phyloP scores from a whole-genome alignment of 2,888 invertebrate species.

The Mimachlamys varia region DNA sequence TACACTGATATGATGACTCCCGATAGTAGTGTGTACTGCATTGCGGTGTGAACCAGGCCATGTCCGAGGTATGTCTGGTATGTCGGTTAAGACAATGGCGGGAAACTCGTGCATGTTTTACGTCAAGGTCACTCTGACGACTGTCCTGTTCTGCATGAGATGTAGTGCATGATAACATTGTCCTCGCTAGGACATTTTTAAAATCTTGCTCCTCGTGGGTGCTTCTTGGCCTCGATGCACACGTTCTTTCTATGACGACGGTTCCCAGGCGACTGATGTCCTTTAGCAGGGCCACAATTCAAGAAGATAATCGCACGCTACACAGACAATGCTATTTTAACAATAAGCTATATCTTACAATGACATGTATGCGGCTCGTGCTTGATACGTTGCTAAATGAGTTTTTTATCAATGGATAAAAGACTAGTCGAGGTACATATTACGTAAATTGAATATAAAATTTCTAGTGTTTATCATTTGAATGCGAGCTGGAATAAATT shows the following conservation, averaged over 20 bases:
- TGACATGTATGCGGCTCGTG: neutral
- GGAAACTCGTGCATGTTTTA: neutral
- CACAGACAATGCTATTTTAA: neutral
- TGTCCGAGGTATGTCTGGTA: slow-evolving; percentile 1
- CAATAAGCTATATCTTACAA: neutral
- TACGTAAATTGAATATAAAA: no score
- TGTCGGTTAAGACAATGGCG: neutral
- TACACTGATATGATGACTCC: neutral
- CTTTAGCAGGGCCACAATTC: neutral
- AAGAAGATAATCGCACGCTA: neutral
- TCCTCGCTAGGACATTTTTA: neutral
- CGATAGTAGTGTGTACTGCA: neutral
- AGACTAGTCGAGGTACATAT: neutral
- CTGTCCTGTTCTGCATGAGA: slow-evolving; percentile 1
- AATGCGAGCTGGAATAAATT: no score
- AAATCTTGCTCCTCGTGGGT: neutral
- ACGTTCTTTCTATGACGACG: neutral
- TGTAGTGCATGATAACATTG: slow-evolving; percentile 19
- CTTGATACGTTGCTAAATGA: no score
- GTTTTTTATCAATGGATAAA: neutral
- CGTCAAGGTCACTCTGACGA: slow-evolving; percentile 15
- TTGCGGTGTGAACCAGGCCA: neutral
- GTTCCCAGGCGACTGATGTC: neutral
- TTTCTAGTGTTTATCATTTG: no score
- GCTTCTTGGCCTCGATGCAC: neutral